Percentiles rank a stretch among this genome's conserved stretches.
Conservation (phyloP, 2,888 invertebrate species). For the Brenthis hecate region DNA sequence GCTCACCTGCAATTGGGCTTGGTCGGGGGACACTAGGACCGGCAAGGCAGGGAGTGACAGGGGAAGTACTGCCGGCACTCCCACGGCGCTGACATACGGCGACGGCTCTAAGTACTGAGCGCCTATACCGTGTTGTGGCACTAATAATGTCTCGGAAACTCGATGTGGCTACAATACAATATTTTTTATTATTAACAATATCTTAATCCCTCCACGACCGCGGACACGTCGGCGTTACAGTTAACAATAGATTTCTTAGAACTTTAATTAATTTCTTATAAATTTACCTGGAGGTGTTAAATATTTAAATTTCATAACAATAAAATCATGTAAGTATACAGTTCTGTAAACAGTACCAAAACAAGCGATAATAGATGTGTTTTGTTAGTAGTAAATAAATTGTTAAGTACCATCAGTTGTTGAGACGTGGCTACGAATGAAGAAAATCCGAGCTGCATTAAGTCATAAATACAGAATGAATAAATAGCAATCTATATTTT, state of each 20-base stretch:
- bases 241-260: too few species aligned
- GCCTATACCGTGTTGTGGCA: conserved; percentile 67
- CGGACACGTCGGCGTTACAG: too few species aligned
- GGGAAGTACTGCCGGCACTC: conserved; percentile 52
- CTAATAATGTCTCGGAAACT: conserved; percentile 48
- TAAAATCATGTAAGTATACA: too few species aligned
- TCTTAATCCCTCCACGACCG: too few species aligned
- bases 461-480: conserved; percentile 1
- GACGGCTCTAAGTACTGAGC: conserved; percentile 67
- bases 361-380: not conserved
- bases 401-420: conserved; percentile 12
- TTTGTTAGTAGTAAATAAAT: not conserved
- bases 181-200: not conserved
- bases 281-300: too few species aligned
- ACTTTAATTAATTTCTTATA: too few species aligned
- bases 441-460: conserved; percentile 14
- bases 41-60: conserved; percentile 56
- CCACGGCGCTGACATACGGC: conserved; percentile 57
- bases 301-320: too few species aligned
- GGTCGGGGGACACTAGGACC: conserved; percentile 60
- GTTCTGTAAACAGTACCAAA: too few species aligned
- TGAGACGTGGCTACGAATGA: conserved; percentile 1
- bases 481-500: not conserved
- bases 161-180: conserved; percentile 37
- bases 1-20: conserved; percentile 65